These are phyloP conservation scores for Micrasema minimum DNA, from an alignment of 1,140 invertebrate species.

Conservation along the genomic window DNA sequence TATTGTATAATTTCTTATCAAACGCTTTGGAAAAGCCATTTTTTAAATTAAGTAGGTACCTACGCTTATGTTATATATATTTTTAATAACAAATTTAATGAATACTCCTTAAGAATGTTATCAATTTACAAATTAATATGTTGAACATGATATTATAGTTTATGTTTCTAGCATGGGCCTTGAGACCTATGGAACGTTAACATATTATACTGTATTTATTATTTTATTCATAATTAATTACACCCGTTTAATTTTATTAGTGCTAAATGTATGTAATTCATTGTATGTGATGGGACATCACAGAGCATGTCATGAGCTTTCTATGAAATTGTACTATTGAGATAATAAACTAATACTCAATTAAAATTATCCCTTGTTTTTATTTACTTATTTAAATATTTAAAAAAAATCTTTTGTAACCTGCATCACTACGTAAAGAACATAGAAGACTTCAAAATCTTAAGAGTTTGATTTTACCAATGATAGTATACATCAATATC, in stretches of 20 bases:
- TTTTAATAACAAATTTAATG: no score
- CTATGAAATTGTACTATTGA: conserved; percentile 51
- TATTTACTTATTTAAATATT: not conserved
- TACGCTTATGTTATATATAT: no score
- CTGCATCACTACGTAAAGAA: no score
- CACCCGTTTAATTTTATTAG: conserved; percentile 22
- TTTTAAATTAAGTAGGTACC: no score
- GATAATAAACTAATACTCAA: conserved; percentile 45
- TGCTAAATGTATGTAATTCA: conserved; percentile 4
- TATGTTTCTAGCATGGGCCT: no score
- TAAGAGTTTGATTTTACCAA: no score
- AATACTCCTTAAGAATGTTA: not conserved
- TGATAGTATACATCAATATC: no score
- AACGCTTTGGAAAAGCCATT: no score
- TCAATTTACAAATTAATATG: not conserved
- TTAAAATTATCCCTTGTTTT: conserved; percentile 29
- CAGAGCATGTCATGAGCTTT: conserved; percentile 52
- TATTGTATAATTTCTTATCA: no score
- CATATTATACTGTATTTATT: not conserved
- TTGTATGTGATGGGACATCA: not conserved
- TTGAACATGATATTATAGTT: conserved; percentile 1
- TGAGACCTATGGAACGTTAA: no score
- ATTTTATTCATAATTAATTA: conserved; percentile 7
- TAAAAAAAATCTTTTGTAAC: no score
- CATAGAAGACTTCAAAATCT: no score